These are phyloP conservation scores for Falcunculus frontatus DNA, from an alignment of 2,113 vertebrate species.

Conservation along the genomic window DNA sequence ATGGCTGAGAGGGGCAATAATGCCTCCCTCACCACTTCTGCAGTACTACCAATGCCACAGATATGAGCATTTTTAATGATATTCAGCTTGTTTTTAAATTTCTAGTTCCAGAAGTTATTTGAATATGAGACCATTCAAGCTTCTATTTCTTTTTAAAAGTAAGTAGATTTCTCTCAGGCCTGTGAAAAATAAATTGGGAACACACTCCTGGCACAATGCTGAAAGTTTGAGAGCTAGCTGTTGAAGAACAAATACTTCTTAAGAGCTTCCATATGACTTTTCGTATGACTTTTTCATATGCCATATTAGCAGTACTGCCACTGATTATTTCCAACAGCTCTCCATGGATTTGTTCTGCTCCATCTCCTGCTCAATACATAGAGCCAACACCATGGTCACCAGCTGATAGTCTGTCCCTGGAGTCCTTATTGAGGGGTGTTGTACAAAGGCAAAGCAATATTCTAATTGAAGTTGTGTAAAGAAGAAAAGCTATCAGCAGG, in stretches of 20 bases:
- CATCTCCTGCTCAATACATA: fast-evolving
- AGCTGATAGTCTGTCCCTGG: neutral
- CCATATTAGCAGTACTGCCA: neutral
- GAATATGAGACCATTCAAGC: neutral
- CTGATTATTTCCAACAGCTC: neutral
- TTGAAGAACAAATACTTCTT: neutral
- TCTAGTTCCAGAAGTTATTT: neutral
- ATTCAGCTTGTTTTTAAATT: neutral
- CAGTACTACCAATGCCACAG: neutral
- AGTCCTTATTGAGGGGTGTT: neutral
- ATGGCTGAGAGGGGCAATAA: neutral
- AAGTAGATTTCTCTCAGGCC: neutral
- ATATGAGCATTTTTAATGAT: neutral
- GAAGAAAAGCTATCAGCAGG: neutral
- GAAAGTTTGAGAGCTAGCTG: neutral
- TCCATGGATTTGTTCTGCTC: neutral
- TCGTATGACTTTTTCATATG: neutral
- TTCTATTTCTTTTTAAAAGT: neutral
- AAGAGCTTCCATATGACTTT: conserved; percentile 8
- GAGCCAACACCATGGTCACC: neutral
- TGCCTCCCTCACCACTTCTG: neutral
- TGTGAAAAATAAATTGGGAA: conserved; percentile 7
- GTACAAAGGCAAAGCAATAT: neutral
- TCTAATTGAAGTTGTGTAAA: neutral
- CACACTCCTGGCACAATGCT: neutral